Evolutionary conservation across 2,113 vertebrate species (phyloP).

Genomic region (Erythrocebus patas): DNA sequence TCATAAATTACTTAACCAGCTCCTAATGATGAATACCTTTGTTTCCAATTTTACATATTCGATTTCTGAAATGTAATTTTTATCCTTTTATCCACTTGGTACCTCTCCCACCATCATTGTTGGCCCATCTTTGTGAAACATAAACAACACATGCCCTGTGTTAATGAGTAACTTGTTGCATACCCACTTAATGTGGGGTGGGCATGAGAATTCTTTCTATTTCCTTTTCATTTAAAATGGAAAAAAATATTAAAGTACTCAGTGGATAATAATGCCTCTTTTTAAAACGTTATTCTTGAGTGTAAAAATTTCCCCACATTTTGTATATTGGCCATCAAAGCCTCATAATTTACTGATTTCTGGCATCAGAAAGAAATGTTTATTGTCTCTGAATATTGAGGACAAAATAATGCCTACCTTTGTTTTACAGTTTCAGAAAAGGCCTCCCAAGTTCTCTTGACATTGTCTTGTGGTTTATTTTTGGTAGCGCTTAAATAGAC

Average conservation of each 20-base stretch:
- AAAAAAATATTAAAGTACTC: background rate
- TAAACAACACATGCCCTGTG: background rate
- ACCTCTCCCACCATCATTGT: background rate
- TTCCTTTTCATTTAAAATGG: background rate
- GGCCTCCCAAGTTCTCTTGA: background rate
- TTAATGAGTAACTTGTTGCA: background rate
- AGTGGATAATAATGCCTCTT: background rate
- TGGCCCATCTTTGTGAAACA: background rate
- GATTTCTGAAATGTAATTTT: background rate
- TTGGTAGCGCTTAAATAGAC: conserved; percentile 85
- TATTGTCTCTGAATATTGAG: background rate
- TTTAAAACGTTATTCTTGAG: background rate
- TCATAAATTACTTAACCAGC: background rate
- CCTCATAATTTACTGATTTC: background rate
- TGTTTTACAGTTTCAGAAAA: background rate
- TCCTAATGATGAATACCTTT: background rate
- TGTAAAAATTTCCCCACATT: background rate
- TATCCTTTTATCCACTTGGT: background rate
- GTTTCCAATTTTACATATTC: background rate
- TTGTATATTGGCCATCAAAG: background rate
- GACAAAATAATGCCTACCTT: background rate
- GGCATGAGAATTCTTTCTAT: background rate
- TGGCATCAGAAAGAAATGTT: background rate
- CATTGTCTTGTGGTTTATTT: background rate
- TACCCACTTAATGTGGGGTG: background rate